Evolutionary conservation across 2,888 invertebrate species (phyloP).

Genomic region (Amphimallon solstitiale): DNA sequence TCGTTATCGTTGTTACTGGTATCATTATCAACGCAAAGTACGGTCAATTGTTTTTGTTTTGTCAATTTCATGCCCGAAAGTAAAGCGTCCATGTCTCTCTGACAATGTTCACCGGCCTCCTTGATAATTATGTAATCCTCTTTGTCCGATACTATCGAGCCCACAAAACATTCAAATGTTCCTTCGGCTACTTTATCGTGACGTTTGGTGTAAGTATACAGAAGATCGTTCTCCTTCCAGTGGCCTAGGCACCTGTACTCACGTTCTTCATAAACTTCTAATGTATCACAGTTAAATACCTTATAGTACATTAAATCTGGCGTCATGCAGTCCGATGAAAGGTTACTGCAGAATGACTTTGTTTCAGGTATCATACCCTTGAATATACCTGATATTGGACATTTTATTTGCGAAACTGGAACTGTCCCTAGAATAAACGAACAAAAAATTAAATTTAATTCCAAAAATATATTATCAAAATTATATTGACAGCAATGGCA

Average conservation of each 20-base stretch:
- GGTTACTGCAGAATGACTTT: slow-evolving; percentile 70
- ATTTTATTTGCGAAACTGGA: slow-evolving; percentile 53
- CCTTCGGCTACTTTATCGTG: slow-evolving; percentile 66
- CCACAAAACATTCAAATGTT: slow-evolving; percentile 74
- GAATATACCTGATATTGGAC: slow-evolving; percentile 74
- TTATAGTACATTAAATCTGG: slow-evolving; percentile 75
- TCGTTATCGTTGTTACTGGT: not conserved
- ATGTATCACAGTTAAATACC: slow-evolving; percentile 70
- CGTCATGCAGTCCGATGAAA: slow-evolving; percentile 73
- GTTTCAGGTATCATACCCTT: slow-evolving; percentile 72
- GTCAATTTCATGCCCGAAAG: slow-evolving; percentile 72
- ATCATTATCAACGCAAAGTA: slow-evolving; percentile 26
- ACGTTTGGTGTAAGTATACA: slow-evolving; percentile 74
- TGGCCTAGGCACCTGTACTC: slow-evolving; percentile 74
- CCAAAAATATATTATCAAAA: too few relatives aligned
- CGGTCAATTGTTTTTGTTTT: slow-evolving; percentile 33
- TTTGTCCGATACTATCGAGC: slow-evolving; percentile 68
- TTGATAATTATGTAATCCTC: slow-evolving; percentile 69
- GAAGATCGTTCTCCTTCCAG: slow-evolving; percentile 71
- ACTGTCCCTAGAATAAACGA: slow-evolving; percentile 39
- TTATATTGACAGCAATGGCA: too few relatives aligned
- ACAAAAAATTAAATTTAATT: not conserved
- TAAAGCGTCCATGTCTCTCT: slow-evolving; percentile 69
- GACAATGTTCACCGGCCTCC: slow-evolving; percentile 74
- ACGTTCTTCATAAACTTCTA: slow-evolving; percentile 72